These are phyloP conservation scores for Tetrax tetrax DNA, from an alignment of 2,113 vertebrate genomes.

Conservation along the genomic window DNA sequence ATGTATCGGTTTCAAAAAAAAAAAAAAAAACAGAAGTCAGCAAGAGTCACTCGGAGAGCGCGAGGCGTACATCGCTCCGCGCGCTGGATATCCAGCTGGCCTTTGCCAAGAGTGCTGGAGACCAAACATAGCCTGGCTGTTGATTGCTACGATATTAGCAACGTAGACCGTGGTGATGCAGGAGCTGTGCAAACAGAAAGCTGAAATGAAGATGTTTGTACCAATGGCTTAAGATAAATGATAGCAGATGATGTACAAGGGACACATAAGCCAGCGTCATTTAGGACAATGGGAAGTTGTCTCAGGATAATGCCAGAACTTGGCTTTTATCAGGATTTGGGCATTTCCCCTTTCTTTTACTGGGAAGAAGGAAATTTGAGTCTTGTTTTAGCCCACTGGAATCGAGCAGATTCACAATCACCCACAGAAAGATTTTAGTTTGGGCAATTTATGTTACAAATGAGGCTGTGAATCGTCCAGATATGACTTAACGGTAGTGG, in stretches of 20 bases:
- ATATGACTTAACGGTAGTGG: neutral
- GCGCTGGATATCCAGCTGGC: accelerated
- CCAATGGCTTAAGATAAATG: neutral
- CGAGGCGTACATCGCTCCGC: too few species aligned
- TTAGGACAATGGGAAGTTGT: neutral
- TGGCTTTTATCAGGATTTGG: neutral
- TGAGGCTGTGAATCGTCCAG: neutral
- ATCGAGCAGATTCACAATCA: neutral
- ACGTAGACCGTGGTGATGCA: accelerated
- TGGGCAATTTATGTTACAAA: neutral
- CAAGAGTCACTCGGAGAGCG: too few species aligned
- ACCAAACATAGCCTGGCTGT: accelerated
- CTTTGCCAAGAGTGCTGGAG: accelerated
- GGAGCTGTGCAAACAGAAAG: accelerated
- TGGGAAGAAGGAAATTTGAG: neutral
- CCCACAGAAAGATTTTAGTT: neutral
- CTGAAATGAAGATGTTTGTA: neutral
- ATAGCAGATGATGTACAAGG: neutral
- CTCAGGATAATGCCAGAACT: neutral
- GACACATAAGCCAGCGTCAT: neutral
- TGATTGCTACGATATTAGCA: accelerated
- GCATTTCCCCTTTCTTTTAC: neutral
- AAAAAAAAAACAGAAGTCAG: too few species aligned
- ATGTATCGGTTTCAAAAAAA: neutral
- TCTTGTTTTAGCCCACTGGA: neutral